A percentile compares a stretch with the other conserved stretches of the same genome.
Conservation (phyloP, 1,140 invertebrate species). For the Euwallacea fornicatus region DNA sequence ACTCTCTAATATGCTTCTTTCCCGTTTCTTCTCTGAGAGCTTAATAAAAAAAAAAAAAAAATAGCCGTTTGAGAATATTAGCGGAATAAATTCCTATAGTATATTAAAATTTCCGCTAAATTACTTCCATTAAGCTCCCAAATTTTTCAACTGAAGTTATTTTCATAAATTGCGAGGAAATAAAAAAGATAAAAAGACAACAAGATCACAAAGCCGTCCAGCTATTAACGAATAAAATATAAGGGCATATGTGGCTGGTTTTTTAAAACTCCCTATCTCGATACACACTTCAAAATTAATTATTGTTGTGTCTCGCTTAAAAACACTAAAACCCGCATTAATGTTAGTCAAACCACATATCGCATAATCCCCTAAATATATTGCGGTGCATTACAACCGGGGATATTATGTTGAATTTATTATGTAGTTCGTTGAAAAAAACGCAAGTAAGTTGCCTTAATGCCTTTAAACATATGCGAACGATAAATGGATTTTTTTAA, state of each 20-base stretch:
- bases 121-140: conserved; percentile 1
- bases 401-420: conserved; percentile 10
- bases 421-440: conserved; percentile 1
- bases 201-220: not conserved
- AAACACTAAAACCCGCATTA: conserved; percentile 16
- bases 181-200: not conserved
- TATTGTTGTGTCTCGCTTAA: conserved; percentile 15
- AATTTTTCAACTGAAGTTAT: not conserved
- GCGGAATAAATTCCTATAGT: not conserved
- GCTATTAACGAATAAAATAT: conserved; percentile 1
- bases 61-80: not conserved
- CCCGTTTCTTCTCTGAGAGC: not conserved
- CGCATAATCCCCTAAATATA: conserved; percentile 14
- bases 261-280: conserved; percentile 1
- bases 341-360: conserved; percentile 10
- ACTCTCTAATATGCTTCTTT: not conserved
- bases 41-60: not conserved
- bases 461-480: not conserved
- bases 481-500: too few species aligned
- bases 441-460: conserved; percentile 1
- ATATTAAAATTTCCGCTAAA: conserved; percentile 10
- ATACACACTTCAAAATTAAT: not conserved
- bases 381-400: not conserved
- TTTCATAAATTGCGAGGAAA: not conserved
- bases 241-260: conserved; percentile 2